phyloP scores from a whole-genome alignment of 2,113 vertebrate genomes.

The Microcebus murinus region DNA sequence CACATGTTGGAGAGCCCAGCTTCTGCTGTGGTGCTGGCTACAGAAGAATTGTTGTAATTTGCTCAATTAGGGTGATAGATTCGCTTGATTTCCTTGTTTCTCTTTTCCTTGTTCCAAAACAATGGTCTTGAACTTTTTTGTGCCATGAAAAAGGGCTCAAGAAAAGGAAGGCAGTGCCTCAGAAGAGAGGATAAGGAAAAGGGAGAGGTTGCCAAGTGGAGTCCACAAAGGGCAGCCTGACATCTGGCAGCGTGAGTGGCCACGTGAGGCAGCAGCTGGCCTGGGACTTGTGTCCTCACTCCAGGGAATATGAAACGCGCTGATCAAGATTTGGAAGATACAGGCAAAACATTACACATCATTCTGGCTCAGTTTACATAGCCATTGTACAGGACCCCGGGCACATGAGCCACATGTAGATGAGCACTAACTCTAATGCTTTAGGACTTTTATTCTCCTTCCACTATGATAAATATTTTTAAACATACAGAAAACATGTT shows the following conservation, averaged over 20 bases:
- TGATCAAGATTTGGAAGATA: background rate
- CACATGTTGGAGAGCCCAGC: background rate
- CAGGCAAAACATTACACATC: background rate
- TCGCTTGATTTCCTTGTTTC: conserved; percentile 45
- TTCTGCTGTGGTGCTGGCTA: conserved; percentile 12
- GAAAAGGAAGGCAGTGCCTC: background rate
- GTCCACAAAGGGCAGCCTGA: background rate
- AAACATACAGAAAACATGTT: background rate
- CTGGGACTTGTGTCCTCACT: background rate
- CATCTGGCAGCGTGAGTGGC: background rate
- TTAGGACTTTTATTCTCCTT: background rate
- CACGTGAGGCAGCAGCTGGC: background rate
- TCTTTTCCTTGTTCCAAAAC: conserved; percentile 29
- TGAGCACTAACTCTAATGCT: background rate
- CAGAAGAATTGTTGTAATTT: conserved; percentile 60
- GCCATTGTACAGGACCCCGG: background rate
- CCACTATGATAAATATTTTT: background rate
- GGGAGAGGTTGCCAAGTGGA: background rate
- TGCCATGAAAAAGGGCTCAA: background rate
- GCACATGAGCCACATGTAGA: background rate
- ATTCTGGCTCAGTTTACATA: background rate
- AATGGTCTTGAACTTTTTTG: background rate
- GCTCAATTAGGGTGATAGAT: conserved; percentile 28
- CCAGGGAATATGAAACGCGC: background rate
- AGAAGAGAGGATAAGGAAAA: background rate